These are phyloP conservation scores for Acrocephalus kingi DNA, from an alignment of 2,113 vertebrate species.

Conservation along the genomic window DNA sequence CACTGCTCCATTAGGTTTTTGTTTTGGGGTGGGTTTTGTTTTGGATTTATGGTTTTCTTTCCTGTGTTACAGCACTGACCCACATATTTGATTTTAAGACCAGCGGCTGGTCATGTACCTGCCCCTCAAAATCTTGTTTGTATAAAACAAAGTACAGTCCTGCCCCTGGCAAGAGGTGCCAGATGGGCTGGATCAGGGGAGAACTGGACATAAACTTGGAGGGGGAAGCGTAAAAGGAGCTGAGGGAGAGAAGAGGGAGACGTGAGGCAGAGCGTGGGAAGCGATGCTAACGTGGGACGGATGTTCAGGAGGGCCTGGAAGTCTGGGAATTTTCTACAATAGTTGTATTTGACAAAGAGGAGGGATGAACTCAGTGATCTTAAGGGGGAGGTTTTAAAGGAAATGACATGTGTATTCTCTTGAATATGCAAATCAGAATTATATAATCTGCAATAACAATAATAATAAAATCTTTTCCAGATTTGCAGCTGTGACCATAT, in stretches of 20 bases:
- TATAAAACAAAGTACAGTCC: not conserved
- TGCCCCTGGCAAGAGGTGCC: not conserved
- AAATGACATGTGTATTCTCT: not conserved
- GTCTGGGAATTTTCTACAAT: not conserved
- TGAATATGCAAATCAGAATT: conserved; percentile 34
- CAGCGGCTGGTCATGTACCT: not conserved
- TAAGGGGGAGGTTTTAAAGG: not conserved
- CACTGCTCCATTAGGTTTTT: not conserved
- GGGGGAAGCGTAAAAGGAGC: not conserved
- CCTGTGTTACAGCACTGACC: not conserved
- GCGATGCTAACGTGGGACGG: rapidly evolving
- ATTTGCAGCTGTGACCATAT: not conserved
- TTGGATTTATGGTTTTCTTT: not conserved
- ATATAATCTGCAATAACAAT: not conserved
- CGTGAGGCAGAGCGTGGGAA: not conserved
- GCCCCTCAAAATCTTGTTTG: not conserved
- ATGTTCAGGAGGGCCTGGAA: not conserved
- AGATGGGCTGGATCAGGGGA: not conserved
- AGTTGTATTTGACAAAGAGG: not conserved
- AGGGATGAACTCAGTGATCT: not conserved
- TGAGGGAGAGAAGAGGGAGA: not conserved
- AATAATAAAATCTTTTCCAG: conserved; percentile 15
- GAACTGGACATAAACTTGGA: not conserved
- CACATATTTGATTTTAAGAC: not conserved
- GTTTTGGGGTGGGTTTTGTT: not conserved